Conservation (phyloP, 2,888 invertebrate species). For the Smittia sp. region DNA sequence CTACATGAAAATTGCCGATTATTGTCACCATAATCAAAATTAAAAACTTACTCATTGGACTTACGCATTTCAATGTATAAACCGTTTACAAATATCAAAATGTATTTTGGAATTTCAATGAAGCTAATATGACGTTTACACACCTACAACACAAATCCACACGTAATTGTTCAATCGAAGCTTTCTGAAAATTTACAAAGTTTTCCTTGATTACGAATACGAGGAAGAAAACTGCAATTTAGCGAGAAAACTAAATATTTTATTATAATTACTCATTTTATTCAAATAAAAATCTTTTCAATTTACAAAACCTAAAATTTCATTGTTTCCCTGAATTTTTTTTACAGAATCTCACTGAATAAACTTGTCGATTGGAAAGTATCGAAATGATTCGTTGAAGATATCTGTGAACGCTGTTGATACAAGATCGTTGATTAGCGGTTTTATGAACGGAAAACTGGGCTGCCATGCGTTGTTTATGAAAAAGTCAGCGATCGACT, state of each 20-base stretch:
- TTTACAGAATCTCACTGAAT: conserved; percentile 50
- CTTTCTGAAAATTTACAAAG: conserved; percentile 38
- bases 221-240: not conserved
- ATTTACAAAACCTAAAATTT: not conserved
- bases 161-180: conserved; percentile 34
- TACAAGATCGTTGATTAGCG: conserved; percentile 78
- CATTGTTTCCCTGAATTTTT: not conserved
- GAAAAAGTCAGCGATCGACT: conserved; percentile 67
- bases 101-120: conserved; percentile 6
- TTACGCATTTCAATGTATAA: not conserved
- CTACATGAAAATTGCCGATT: too few relatives aligned
- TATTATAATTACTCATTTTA: conserved; percentile 4
- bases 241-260: conserved; percentile 4
- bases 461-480: conserved; percentile 81
- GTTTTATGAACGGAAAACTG: conserved; percentile 70
- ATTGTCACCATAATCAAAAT: not conserved
- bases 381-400: conserved; percentile 70
- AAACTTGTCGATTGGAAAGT: conserved; percentile 69
- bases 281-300: conserved; percentile 17
- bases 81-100: not conserved
- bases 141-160: not conserved
- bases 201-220: not conserved
- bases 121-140: not conserved
- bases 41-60: not conserved
- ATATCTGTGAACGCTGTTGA: conserved; percentile 81